phyloP scores from a whole-genome alignment of 2,113 vertebrate species.

The Macroglossus sobrinus region DNA sequence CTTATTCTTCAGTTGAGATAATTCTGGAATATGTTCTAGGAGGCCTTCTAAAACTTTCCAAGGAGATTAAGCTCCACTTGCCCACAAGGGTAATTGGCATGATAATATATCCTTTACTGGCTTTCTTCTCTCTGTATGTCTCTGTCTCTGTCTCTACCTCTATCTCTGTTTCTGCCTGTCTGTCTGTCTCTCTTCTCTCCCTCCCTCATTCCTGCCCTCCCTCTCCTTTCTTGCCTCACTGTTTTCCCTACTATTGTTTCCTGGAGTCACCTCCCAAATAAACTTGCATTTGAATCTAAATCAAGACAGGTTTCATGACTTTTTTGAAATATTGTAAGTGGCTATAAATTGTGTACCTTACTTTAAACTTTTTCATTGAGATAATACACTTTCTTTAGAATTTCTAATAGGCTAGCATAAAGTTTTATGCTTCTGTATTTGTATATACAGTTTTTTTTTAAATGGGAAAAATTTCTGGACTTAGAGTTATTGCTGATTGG shows the following conservation, averaged over 20 bases:
- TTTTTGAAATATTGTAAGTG: not conserved
- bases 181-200: not conserved
- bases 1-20: not conserved
- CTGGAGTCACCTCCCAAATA: not conserved
- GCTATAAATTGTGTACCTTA: not conserved
- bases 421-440: not conserved
- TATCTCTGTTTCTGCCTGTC: fast-evolving
- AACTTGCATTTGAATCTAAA: not conserved
- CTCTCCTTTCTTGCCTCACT: not conserved
- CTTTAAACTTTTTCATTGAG: not conserved
- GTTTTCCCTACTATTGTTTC: not conserved
- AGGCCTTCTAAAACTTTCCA: not conserved
- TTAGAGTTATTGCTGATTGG: not conserved
- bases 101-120: not conserved
- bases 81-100: not conserved
- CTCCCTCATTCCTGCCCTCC: too few relatives aligned
- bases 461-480: not conserved
- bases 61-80: not conserved
- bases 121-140: not conserved
- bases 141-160: not conserved
- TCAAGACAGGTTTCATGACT: not conserved
- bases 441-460: not conserved
- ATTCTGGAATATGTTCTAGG: not conserved
- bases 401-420: not conserved
- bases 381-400: not conserved